These are phyloP conservation scores for Cryptotis parvus DNA, from an alignment of 2,113 vertebrate genomes.

Conservation along the genomic window DNA sequence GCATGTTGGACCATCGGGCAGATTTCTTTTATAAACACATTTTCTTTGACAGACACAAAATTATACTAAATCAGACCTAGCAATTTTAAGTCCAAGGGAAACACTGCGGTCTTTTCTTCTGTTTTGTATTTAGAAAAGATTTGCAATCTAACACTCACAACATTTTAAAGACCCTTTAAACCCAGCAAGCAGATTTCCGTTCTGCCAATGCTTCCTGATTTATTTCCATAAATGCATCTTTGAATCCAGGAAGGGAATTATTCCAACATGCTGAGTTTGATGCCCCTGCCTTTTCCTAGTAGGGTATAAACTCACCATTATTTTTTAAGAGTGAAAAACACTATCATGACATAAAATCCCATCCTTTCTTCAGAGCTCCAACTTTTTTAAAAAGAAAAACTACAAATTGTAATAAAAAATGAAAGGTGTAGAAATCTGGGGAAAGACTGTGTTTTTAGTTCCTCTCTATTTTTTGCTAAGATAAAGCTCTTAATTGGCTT, in stretches of 20 bases:
- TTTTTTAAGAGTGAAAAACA: not conserved
- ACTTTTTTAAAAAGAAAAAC: slow-evolving; percentile 65
- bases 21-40: slow-evolving; percentile 50
- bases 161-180: slow-evolving; percentile 72
- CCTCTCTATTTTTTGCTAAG: slow-evolving; percentile 77
- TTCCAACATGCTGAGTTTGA: slow-evolving; percentile 70
- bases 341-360: slow-evolving; percentile 49
- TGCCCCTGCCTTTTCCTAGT: slow-evolving; percentile 61
- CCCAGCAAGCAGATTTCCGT: slow-evolving; percentile 81
- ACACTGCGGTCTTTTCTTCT: slow-evolving; percentile 78
- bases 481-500: slow-evolving; percentile 75
- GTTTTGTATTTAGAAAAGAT: slow-evolving; percentile 75
- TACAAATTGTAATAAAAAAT: slow-evolving; percentile 60
- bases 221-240: slow-evolving; percentile 82
- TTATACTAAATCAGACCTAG: slow-evolving; percentile 63
- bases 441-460: slow-evolving; percentile 59
- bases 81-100: slow-evolving; percentile 72
- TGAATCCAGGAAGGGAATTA: slow-evolving; percentile 78
- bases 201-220: slow-evolving; percentile 82
- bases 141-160: slow-evolving; percentile 71
- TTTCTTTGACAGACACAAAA: slow-evolving; percentile 63
- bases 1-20: slow-evolving; percentile 9
- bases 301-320: slow-evolving; percentile 69
- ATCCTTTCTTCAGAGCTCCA: slow-evolving; percentile 49
- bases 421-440: slow-evolving; percentile 34